A percentile compares a stretch with the other conserved stretches of the same genome.
phyloP scores from a whole-genome alignment of 2,113 vertebrate genomes.

The Toxotes chatareus region DNA sequence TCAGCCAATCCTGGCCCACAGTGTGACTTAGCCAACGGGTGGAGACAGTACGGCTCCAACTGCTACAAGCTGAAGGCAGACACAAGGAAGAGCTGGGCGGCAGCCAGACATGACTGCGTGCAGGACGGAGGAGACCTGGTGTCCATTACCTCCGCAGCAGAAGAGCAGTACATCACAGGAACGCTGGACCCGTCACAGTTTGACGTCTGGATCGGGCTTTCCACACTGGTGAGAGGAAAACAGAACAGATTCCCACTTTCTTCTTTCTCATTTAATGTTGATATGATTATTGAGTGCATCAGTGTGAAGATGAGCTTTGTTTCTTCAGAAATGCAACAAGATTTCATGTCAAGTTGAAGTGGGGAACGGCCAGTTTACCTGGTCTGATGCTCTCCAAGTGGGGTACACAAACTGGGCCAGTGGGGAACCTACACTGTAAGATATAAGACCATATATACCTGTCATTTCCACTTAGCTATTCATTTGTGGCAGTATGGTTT shows the following conservation, averaged over 20 bases:
- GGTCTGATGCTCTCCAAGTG: conserved; percentile 73
- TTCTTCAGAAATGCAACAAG: conserved; percentile 81
- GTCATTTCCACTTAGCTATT: not conserved
- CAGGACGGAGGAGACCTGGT: conserved; percentile 82
- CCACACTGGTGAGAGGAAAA: conserved; percentile 79
- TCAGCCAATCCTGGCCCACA: conserved; percentile 77
- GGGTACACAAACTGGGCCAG: conserved; percentile 72
- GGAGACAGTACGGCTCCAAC: conserved; percentile 74
- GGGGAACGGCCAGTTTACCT: conserved; percentile 70
- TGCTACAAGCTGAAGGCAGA: conserved; percentile 80
- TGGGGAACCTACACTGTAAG: conserved; percentile 76
- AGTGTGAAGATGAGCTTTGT: conserved; percentile 10
- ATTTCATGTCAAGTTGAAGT: conserved; percentile 79
- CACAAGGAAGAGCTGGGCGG: conserved; percentile 74
- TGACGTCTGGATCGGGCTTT: conserved; percentile 85
- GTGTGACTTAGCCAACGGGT: conserved; percentile 79
- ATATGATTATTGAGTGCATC: not conserved
- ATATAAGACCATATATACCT: fast-evolving
- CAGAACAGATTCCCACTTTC: not conserved
- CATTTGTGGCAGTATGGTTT: not conserved
- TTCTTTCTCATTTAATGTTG: not conserved
- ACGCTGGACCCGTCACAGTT: conserved; percentile 41
- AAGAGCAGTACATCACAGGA: conserved; percentile 75
- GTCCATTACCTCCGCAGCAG: conserved; percentile 72
- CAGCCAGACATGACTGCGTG: conserved; percentile 80